A percentile compares a stretch with the other conserved stretches of the same genome.
phyloP scores from a whole-genome alignment of 2,888 invertebrate genomes.

The Candidula unifasciata region DNA sequence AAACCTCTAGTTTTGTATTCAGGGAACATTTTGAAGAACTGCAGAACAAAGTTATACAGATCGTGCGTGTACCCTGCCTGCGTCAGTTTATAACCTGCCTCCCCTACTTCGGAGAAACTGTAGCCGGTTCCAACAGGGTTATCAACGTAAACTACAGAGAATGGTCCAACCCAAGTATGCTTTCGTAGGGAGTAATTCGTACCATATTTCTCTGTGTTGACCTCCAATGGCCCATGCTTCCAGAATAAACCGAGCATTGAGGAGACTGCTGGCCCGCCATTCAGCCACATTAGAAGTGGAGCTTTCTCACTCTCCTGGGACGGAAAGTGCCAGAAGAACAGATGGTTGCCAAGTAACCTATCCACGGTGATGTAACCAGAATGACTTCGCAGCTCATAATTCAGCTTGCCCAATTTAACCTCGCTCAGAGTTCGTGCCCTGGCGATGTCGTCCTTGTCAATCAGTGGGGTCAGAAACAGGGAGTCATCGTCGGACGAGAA shows the following conservation, averaged over 20 bases:
- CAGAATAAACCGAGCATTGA: constrained; percentile 50
- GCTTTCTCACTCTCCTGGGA: constrained; percentile 79
- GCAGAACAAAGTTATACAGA: constrained; percentile 76
- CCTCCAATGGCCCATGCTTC: constrained; percentile 49
- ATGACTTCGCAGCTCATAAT: constrained; percentile 80
- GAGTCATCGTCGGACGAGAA: not conserved
- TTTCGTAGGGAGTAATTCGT: constrained; percentile 9
- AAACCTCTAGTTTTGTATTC: constrained; percentile 85
- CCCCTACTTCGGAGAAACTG: constrained; percentile 85
- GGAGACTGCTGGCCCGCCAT: constrained; percentile 78
- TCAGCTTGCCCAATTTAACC: constrained; percentile 6
- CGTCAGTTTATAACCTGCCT: constrained; percentile 32
- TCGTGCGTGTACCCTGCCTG: constrained; percentile 42
- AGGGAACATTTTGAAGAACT: constrained; percentile 91
- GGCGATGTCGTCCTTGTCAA: constrained; percentile 12
- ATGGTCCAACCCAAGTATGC: constrained; percentile 43
- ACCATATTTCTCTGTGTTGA: constrained; percentile 5
- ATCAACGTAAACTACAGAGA: constrained; percentile 76
- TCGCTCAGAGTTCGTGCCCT: constrained; percentile 28
- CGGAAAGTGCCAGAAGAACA: constrained; percentile 95
- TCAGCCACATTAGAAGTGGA: constrained; percentile 78
- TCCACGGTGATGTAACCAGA: constrained; percentile 90
- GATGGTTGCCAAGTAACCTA: constrained; percentile 86
- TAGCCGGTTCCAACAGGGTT: constrained; percentile 89
- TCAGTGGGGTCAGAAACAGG: constrained; percentile 31